Percentiles rank a stretch among this genome's conserved stretches.
Conservation (phyloP, 2,797 vertebrate species). For the Podarcis lilfordi region DNA sequence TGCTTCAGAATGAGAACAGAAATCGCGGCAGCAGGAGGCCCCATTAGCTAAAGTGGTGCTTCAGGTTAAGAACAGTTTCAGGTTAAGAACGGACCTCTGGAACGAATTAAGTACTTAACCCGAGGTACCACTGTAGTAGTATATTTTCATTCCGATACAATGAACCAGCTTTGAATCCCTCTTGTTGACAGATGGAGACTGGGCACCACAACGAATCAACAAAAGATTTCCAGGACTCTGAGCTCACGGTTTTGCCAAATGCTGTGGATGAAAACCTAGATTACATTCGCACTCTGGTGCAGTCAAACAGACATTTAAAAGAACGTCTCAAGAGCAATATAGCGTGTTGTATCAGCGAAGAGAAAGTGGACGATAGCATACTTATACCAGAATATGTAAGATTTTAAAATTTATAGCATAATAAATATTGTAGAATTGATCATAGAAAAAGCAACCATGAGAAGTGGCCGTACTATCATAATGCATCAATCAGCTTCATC, state of each 20-base stretch:
- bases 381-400: constrained; percentile 38
- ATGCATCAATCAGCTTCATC: not conserved
- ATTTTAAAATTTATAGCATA: constrained; percentile 14
- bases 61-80: too few species aligned
- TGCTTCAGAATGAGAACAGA: too few species aligned
- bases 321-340: constrained; percentile 20
- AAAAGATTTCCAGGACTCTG: constrained; percentile 8
- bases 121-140: not conserved
- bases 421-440: not conserved
- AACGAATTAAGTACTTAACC: too few species aligned
- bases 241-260: not conserved
- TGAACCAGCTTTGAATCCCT: not conserved
- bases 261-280: constrained; percentile 23
- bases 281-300: constrained; percentile 5
- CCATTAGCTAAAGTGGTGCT: too few species aligned
- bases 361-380: constrained; percentile 24
- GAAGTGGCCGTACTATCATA: not conserved
- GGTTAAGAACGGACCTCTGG: too few species aligned
- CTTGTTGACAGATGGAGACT: constrained; percentile 35
- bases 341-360: constrained; percentile 12
- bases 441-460: not conserved
- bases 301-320: constrained; percentile 45
- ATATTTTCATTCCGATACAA: not conserved
- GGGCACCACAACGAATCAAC: constrained; percentile 1
- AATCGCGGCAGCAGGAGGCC: too few species aligned